Evolutionary conservation across 2,888 invertebrate species (phyloP).

Genomic region (Alviniconcha strummeri): DNA sequence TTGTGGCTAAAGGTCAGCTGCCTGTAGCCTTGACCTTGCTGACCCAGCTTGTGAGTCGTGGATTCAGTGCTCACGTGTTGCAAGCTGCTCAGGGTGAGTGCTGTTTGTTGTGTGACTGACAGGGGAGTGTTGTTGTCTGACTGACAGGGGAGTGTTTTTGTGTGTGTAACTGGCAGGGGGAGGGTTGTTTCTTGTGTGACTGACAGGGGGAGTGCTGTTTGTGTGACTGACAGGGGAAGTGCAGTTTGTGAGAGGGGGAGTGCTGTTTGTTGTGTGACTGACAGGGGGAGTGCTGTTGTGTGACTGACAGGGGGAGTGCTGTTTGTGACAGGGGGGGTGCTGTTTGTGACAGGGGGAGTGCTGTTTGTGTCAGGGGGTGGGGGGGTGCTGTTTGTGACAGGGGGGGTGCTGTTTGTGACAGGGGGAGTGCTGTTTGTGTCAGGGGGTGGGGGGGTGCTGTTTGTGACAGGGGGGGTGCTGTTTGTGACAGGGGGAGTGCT

Average conservation of each 20-base stretch:
- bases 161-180: slow-evolving; percentile 51
- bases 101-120: no score
- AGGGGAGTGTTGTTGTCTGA: neutral
- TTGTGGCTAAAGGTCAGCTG: slow-evolving; percentile 50
- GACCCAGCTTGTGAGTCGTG: slow-evolving; percentile 53
- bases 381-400: neutral
- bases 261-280: slow-evolving; percentile 52
- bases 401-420: no score
- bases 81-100: slow-evolving; percentile 56
- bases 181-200: slow-evolving; percentile 64
- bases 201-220: slow-evolving; percentile 58
- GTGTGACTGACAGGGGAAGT: neutral
- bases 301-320: no score
- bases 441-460: neutral
- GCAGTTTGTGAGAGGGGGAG: slow-evolving; percentile 44
- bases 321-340: no score
- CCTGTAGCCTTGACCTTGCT: slow-evolving; percentile 46
- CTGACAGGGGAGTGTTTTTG: neutral
- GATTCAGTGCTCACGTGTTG: slow-evolving; percentile 60
- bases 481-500: neutral
- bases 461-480: neutral
- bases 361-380: neutral
- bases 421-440: neutral
- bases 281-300: slow-evolving; percentile 59
- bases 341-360: no score